A percentile compares a stretch with the other conserved stretches of the same genome.
Evolutionary conservation across 2,888 invertebrate genomes (phyloP).

Genomic region (Macroteleia sp.): DNA sequence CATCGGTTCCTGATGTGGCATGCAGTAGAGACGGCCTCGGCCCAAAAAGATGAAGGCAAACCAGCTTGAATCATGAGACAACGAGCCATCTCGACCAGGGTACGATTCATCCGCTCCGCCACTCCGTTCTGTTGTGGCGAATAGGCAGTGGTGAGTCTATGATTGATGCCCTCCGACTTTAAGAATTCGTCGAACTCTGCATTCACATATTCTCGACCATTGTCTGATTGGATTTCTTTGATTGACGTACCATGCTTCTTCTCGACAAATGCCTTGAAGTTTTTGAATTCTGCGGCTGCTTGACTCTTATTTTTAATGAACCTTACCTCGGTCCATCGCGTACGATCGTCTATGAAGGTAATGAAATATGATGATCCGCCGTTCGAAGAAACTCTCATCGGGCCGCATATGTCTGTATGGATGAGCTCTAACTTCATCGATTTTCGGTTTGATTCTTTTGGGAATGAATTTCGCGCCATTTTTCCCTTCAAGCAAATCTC

Average conservation of each 20-base stretch:
- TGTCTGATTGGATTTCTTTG: not conserved
- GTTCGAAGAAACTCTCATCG: slow-evolving; percentile 16
- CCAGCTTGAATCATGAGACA: slow-evolving; percentile 26
- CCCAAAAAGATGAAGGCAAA: not conserved
- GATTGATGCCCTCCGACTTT: not conserved
- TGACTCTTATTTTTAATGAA: slow-evolving; percentile 52
- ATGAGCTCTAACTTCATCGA: slow-evolving; percentile 50
- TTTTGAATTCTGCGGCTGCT: slow-evolving; percentile 39
- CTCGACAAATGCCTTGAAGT: not conserved
- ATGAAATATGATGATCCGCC: slow-evolving; percentile 38
- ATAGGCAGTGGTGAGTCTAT: not conserved
- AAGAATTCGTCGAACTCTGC: not conserved
- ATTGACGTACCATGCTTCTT: not conserved
- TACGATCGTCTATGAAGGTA: slow-evolving; percentile 52
- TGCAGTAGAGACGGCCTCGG: slow-evolving; percentile 42
- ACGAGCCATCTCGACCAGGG: slow-evolving; percentile 70
- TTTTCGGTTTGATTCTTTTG: not conserved
- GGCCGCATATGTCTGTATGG: slow-evolving; percentile 67
- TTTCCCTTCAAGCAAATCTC: not conserved
- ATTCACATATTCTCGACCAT: not conserved
- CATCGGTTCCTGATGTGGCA: slow-evolving; percentile 70
- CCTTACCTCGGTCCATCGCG: slow-evolving; percentile 64
- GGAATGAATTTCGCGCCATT: not conserved
- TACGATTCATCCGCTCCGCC: slow-evolving; percentile 70
- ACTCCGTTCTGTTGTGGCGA: slow-evolving; percentile 58